Evolutionary conservation across 2,888 invertebrate genomes (phyloP).

Genomic region (Corythucha ciliata): DNA sequence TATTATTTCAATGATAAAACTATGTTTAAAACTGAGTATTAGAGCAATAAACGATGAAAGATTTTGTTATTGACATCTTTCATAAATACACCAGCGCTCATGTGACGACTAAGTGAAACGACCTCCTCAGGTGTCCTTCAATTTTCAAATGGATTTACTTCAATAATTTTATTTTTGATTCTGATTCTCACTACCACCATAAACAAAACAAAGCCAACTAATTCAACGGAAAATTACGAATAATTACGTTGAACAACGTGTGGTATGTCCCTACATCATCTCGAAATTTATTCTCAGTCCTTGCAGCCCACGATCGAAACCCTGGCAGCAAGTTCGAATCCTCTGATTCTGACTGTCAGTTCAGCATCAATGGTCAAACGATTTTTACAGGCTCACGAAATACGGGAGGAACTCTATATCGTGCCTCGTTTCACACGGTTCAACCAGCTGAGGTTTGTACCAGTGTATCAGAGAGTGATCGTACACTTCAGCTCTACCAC

Average conservation of each 20-base stretch:
- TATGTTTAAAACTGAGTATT: too few species aligned
- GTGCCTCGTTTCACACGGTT: slow-evolving; percentile 25
- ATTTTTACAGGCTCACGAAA: slow-evolving; percentile 16
- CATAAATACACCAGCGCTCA: too few species aligned
- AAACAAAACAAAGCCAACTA: too few species aligned
- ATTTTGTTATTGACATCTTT: too few species aligned
- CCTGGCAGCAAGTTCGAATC: slow-evolving; percentile 21
- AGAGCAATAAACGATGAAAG: too few species aligned
- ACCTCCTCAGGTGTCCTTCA: too few species aligned
- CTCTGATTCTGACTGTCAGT: not conserved
- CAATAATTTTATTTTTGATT: too few species aligned
- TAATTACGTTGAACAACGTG: slow-evolving; percentile 17
- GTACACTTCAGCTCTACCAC: slow-evolving; percentile 19
- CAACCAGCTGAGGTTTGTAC: slow-evolving; percentile 36
- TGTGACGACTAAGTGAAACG: too few species aligned
- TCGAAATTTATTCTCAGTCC: slow-evolving; percentile 37
- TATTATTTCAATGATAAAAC: too few species aligned
- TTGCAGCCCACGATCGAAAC: slow-evolving; percentile 22
- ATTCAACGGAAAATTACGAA: slow-evolving; percentile 12
- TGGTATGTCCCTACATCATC: slow-evolving; percentile 36
- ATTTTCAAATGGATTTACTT: too few species aligned
- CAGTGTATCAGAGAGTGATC: slow-evolving; percentile 13
- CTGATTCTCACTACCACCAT: too few species aligned
- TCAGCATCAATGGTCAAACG: slow-evolving; percentile 4
- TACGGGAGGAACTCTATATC: slow-evolving; percentile 13